phyloP scores from a whole-genome alignment of 64 coral and sea anemone species.

The Dendronephthya gigantea region DNA sequence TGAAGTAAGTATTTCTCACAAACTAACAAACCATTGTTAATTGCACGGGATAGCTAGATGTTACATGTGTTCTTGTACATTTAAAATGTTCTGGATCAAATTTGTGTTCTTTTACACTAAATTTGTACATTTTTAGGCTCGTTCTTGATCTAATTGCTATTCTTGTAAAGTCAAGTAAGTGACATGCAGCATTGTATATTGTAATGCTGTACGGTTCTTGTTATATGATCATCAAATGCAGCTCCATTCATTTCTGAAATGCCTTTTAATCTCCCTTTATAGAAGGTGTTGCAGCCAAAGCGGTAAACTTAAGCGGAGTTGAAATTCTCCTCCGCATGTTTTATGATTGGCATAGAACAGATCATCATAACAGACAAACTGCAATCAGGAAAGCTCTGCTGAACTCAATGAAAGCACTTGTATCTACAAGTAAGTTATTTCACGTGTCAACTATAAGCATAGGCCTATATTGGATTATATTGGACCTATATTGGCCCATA shows the following conservation, averaged over 20 bases:
- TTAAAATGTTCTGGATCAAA: too few relatives aligned
- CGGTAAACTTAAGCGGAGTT: constrained; percentile 69
- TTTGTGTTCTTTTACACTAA: background rate
- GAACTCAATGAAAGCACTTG: constrained; percentile 7
- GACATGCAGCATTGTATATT: too few relatives aligned
- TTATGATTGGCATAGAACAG: constrained; percentile 97
- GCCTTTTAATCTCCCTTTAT: background rate
- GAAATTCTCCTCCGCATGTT: constrained; percentile 85
- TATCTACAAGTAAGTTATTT: constrained; percentile 6
- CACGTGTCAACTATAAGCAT: too few relatives aligned
- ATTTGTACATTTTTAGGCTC: constrained; percentile 30
- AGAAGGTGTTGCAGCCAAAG: constrained; percentile 84
- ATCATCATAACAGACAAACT: constrained; percentile 57
- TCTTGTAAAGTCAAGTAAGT: constrained; percentile 89
- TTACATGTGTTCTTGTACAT: too few relatives aligned
- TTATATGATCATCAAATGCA: too few relatives aligned
- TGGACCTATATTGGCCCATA: too few relatives aligned
- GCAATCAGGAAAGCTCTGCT: background rate
- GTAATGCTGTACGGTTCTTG: too few relatives aligned
- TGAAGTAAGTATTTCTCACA: constrained; percentile 64
- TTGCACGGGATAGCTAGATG: too few relatives aligned
- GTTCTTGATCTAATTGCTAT: constrained; percentile 73
- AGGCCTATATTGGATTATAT: too few relatives aligned
- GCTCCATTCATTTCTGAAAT: background rate
- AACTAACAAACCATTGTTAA: too few relatives aligned